Evolutionary conservation across 2,888 invertebrate genomes (phyloP).

Genomic region (Pristionchus japonicus): DNA sequence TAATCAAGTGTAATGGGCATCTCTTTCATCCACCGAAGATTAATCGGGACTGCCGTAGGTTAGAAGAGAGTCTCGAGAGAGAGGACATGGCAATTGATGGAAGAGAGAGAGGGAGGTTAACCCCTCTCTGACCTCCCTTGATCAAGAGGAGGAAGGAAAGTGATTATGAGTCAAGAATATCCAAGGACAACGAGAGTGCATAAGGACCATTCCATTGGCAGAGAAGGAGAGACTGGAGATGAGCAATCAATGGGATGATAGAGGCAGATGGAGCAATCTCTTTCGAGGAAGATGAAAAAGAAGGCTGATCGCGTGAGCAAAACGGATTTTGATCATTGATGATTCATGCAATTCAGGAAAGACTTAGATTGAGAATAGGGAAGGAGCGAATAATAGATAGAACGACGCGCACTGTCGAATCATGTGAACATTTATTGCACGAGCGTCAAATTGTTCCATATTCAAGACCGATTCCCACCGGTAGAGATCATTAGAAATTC

Average conservation of each 20-base stretch:
- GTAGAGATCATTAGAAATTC: too few species aligned
- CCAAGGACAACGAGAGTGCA: neutral
- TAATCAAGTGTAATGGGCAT: constrained; percentile 26
- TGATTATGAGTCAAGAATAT: neutral
- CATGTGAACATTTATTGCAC: too few species aligned
- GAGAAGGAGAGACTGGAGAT: neutral
- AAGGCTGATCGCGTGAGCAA: too few species aligned
- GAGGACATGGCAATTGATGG: neutral
- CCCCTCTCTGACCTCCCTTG: neutral
- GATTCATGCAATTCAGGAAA: too few species aligned
- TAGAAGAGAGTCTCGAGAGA: neutral
- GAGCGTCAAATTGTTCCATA: too few species aligned
- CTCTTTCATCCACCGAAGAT: constrained; percentile 14
- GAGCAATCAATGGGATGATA: neutral
- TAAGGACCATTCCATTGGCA: neutral
- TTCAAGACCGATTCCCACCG: too few species aligned
- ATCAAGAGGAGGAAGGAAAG: neutral
- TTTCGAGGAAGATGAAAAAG: neutral
- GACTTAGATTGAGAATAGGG: too few species aligned
- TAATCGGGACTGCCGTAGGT: neutral
- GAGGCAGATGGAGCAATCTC: neutral
- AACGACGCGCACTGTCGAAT: too few species aligned
- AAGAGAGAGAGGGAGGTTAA: too few species aligned
- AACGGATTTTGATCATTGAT: too few species aligned
- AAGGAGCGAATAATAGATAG: too few species aligned